These are phyloP conservation scores for Okapia johnstoni DNA, from an alignment of 2,113 vertebrate genomes.

Conservation along the genomic window DNA sequence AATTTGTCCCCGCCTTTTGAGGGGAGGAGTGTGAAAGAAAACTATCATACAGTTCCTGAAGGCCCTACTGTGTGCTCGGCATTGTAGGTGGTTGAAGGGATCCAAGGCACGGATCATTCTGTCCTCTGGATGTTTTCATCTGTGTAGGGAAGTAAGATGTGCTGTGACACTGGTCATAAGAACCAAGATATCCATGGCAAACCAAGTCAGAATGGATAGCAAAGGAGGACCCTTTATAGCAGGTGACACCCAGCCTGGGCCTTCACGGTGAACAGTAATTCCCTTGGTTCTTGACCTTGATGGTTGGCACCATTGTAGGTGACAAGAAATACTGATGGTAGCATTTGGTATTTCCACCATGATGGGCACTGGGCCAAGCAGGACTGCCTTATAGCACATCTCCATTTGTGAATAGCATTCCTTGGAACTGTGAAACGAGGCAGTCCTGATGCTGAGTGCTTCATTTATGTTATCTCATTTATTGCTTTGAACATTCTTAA, in stretches of 20 bases:
- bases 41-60: background rate
- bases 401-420: background rate
- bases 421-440: background rate
- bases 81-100: background rate
- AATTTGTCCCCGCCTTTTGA: background rate
- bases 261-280: background rate
- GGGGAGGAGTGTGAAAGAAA: background rate
- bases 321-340: background rate
- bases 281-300: background rate
- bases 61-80: background rate
- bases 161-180: background rate
- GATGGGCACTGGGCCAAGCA: background rate
- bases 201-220: background rate
- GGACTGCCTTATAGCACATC: background rate
- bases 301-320: fast-evolving
- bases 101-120: background rate
- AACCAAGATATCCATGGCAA: background rate
- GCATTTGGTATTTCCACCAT: fast-evolving
- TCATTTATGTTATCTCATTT: background rate
- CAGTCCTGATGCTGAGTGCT: background rate
- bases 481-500: background rate
- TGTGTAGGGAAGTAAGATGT: background rate
- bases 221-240: background rate
- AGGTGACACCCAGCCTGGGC: background rate
- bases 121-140: background rate